phyloP scores from a whole-genome alignment of 2,888 invertebrate genomes.

The Ochropacha duplaris region DNA sequence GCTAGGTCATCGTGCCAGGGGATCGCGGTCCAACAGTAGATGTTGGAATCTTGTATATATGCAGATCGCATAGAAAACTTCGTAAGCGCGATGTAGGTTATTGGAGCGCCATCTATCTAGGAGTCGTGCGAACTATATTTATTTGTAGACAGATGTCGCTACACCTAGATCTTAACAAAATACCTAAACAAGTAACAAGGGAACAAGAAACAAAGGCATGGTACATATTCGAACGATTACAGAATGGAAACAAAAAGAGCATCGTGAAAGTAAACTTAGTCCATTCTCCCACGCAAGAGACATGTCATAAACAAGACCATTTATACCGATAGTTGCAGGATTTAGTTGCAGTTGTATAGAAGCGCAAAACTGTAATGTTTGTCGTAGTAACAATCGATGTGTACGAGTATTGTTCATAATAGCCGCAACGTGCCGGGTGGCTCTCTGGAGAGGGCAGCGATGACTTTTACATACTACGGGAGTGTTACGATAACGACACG shows the following conservation, averaged over 20 bases:
- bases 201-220: no score
- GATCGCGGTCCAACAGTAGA: no score
- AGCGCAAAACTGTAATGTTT: neutral
- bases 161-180: no score
- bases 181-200: neutral
- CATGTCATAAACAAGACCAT: neutral
- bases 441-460: neutral
- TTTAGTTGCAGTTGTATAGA: no score
- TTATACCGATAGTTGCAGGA: neutral
- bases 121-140: no score
- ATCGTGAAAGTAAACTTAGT: neutral
- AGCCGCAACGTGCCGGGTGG: neutral
- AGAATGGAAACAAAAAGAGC: neutral
- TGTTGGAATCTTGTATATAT: no score
- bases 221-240: no score
- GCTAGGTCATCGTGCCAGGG: no score
- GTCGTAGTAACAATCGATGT: neutral
- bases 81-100: no score
- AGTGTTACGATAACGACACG: neutral
- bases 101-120: no score
- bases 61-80: no score
- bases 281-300: neutral
- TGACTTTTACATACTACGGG: neutral
- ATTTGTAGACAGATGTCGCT: no score
- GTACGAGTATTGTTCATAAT: slow-evolving; percentile 5